Evolutionary conservation across 2,113 vertebrate species (phyloP).

Genomic region (Istiophorus platypterus): DNA sequence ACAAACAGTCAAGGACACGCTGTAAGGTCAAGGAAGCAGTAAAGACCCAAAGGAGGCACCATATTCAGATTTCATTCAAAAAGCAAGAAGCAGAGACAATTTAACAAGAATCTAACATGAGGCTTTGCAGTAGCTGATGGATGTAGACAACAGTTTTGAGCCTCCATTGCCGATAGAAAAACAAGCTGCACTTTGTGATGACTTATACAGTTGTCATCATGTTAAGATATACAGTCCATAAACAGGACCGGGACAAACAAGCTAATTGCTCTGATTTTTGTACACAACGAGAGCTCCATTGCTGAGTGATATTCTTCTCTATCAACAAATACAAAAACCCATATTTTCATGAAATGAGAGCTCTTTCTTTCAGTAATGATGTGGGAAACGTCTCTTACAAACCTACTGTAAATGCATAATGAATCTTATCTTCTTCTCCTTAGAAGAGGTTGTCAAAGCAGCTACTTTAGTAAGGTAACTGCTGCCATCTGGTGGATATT

Average conservation of each 20-base stretch:
- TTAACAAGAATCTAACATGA: neutral
- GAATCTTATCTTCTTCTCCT: neutral
- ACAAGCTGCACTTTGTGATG: too few relatives aligned
- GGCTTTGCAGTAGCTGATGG: neutral
- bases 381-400: neutral
- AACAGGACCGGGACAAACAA: too few relatives aligned
- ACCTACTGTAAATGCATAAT: neutral
- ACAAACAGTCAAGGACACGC: neutral
- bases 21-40: neutral
- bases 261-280: too few relatives aligned
- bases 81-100: neutral
- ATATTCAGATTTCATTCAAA: neutral
- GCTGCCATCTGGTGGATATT: conserved; percentile 75
- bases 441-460: neutral
- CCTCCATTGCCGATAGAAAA: neutral
- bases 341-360: neutral
- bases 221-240: too few relatives aligned
- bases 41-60: neutral
- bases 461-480: neutral
- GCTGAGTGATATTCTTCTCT: neutral
- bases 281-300: too few relatives aligned
- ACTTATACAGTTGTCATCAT: too few relatives aligned
- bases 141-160: neutral
- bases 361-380: neutral
- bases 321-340: neutral